Percentiles rank a stretch among this genome's conserved stretches.
These are phyloP conservation scores for Heliconius sara DNA, from an alignment of 2,888 invertebrate species.

Conservation along the genomic window DNA sequence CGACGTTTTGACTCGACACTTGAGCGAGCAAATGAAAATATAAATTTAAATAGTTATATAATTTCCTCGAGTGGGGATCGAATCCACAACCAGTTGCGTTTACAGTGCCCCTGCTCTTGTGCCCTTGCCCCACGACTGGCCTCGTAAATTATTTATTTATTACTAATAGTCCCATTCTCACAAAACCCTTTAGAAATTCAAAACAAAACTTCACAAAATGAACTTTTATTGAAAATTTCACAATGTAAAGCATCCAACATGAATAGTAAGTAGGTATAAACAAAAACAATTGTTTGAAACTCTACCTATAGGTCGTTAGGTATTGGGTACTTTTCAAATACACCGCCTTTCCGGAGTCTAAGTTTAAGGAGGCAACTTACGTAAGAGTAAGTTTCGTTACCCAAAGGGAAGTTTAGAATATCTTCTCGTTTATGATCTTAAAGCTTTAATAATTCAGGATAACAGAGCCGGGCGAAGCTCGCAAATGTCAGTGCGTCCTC, in stretches of 20 bases:
- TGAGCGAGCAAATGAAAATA: too few relatives aligned
- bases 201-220: neutral
- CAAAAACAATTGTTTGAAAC: constrained; percentile 2
- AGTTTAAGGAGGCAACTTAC: neutral
- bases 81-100: too few relatives aligned
- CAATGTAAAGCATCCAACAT: neutral
- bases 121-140: too few relatives aligned
- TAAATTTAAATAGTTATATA: too few relatives aligned
- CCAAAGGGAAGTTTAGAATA: constrained; percentile 25
- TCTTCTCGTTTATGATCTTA: constrained; percentile 28
- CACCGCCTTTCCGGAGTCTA: neutral
- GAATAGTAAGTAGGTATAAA: neutral
- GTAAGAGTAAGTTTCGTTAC: constrained; percentile 6
- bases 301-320: neutral
- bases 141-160: neutral
- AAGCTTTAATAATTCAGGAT: constrained; percentile 35
- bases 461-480: constrained; percentile 21
- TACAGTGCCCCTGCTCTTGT: too few relatives aligned
- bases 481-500: constrained; percentile 41
- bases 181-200: neutral
- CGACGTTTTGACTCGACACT: too few relatives aligned
- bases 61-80: too few relatives aligned
- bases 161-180: neutral
- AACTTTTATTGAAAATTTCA: constrained; percentile 16
- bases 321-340: too few relatives aligned